These are phyloP conservation scores for Sebastes nivosus DNA, from an alignment of 2,797 vertebrate genomes.

Conservation along the genomic window DNA sequence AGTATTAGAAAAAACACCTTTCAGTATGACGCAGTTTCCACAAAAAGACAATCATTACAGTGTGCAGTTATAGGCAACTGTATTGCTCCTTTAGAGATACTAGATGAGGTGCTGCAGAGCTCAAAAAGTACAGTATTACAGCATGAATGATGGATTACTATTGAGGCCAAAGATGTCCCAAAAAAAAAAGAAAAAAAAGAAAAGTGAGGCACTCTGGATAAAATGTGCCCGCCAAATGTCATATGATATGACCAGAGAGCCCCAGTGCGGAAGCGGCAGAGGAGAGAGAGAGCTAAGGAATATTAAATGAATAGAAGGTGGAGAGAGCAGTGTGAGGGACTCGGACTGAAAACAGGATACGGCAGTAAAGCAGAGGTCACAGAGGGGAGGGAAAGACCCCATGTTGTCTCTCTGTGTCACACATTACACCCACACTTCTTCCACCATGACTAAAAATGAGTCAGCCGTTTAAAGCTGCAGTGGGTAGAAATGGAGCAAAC, in stretches of 20 bases:
- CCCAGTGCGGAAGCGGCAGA: slow-evolving; percentile 38
- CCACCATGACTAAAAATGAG: neutral
- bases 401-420: neutral
- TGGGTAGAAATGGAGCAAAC: too few species aligned
- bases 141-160: neutral
- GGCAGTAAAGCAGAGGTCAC: slow-evolving; percentile 63
- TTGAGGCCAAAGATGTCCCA: neutral
- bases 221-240: slow-evolving; percentile 59
- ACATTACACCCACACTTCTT: neutral
- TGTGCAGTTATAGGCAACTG: neutral
- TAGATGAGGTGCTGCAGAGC: neutral
- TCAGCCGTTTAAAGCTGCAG: neutral
- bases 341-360: slow-evolving; percentile 74
- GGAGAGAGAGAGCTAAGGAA: slow-evolving; percentile 49
- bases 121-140: neutral
- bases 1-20: neutral
- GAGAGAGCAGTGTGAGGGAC: slow-evolving; percentile 35
- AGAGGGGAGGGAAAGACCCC: slow-evolving; percentile 37
- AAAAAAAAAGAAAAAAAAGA: neutral
- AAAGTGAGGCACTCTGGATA: slow-evolving; percentile 23
- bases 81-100: neutral
- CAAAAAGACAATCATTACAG: neutral
- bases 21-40: neutral
- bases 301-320: slow-evolving; percentile 66
- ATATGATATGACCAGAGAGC: slow-evolving; percentile 60